These are phyloP conservation scores for Lepidurus arcticus DNA, from an alignment of 1,140 invertebrate genomes.

Conservation along the genomic window DNA sequence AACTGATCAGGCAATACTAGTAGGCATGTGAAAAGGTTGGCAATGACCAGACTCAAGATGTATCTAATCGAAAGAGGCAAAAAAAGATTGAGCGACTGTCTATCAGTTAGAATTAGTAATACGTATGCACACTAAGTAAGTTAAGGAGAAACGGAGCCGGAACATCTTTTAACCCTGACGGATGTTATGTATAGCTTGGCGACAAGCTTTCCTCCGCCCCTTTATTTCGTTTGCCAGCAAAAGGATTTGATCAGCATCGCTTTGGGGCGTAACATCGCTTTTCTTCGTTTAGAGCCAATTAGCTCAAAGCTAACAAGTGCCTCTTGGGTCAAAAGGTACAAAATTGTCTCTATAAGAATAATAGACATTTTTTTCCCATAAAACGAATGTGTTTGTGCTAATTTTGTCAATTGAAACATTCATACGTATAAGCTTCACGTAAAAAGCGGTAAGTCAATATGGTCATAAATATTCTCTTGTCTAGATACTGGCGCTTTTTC, in stretches of 20 bases:
- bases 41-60: conserved; percentile 52
- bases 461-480: too few relatives aligned
- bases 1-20: conserved; percentile 27
- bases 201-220: not conserved
- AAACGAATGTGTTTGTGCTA: not conserved
- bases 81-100: not conserved
- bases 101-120: not conserved
- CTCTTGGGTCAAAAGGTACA: not conserved
- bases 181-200: not conserved
- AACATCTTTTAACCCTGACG: not conserved
- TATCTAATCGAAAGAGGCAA: conserved; percentile 44
- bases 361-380: not conserved
- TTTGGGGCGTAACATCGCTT: not conserved
- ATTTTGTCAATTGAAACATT: too few relatives aligned
- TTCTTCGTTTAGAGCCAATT: not conserved
- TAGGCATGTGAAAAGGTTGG: conserved; percentile 44
- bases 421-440: too few relatives aligned
- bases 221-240: not conserved
- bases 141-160: not conserved
- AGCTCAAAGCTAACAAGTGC: conserved; percentile 14
- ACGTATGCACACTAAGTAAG: not conserved
- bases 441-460: too few relatives aligned
- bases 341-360: not conserved
- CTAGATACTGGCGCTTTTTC: too few relatives aligned
- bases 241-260: not conserved